A percentile compares a stretch with the other conserved stretches of the same genome.
Conservation (phyloP, 2,797 vertebrate species). For the Hemitrygon akajei region DNA sequence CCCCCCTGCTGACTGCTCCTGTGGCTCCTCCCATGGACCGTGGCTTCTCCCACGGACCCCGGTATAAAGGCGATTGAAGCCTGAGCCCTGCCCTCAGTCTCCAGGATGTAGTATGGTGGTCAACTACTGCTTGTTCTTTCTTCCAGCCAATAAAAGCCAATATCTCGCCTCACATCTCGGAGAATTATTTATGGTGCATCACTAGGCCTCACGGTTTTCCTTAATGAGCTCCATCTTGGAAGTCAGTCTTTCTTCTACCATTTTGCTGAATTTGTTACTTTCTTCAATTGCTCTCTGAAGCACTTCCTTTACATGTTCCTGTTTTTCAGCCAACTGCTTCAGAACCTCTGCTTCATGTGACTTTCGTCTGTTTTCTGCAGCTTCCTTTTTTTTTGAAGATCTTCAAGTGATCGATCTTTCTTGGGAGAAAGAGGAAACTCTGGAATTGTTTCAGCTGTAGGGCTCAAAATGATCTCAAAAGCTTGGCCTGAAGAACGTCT, state of each 20-base stretch:
- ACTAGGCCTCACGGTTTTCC: slow-evolving; percentile 82
- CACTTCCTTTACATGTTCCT: slow-evolving; percentile 87
- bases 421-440: slow-evolving; percentile 82
- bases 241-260: slow-evolving; percentile 83
- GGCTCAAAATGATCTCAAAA: slow-evolving; percentile 88
- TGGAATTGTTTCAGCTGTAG: slow-evolving; percentile 69
- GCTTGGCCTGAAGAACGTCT: slow-evolving; percentile 88
- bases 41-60: too few relatives aligned
- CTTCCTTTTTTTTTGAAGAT: slow-evolving; percentile 86
- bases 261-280: slow-evolving; percentile 86
- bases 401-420: slow-evolving; percentile 84
- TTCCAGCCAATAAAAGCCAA: too few relatives aligned
- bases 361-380: slow-evolving; percentile 91
- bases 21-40: too few relatives aligned
- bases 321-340: slow-evolving; percentile 83
- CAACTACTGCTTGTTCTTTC: too few relatives aligned
- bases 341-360: slow-evolving; percentile 79
- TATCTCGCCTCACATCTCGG: too few relatives aligned
- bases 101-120: too few relatives aligned
- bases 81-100: too few relatives aligned
- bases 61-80: too few relatives aligned
- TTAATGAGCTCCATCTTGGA: slow-evolving; percentile 92
- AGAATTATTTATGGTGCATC: too few relatives aligned
- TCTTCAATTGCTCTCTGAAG: slow-evolving; percentile 84
- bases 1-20: too few relatives aligned